Base-by-base conservation (phyloP, 2,113 vertebrate species). In the Anoura caudifer region DNA sequence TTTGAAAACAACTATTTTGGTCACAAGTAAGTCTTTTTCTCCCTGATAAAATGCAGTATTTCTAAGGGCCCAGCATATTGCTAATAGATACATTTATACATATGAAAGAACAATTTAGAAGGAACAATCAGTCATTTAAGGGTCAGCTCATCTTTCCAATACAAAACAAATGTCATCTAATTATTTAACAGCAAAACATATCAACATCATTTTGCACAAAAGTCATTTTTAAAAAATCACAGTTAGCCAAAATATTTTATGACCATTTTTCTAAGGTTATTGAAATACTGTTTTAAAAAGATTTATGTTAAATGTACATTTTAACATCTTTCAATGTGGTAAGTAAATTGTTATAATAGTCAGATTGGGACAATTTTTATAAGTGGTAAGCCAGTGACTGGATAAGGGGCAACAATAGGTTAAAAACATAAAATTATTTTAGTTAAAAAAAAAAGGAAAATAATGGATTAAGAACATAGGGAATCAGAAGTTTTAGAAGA, bases 281-380 rank as follows among this genome's bases (percentile, higher is more conserved):
- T 61, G 33, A 90, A 93, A 87, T 69, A 22, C 38, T 95, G 14
- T 85, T 82, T 89, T 70, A 56, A 86, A 96, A 86, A 0, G 0
- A 16, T 61, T 52, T 13, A 52, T 19, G 16, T 84, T 83, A 95
- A 97, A 59, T 67, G 7, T 10, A 50, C 41, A 82, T 96, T 20
- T 96, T 85, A 87, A 91, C 82, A 38, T 95, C 90, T 97, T 97
- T 43, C 70, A 97, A 94, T 83, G 54, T 95, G 96, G 41, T 61
- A 95, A 97, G 61, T 67, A 90, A 97, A 87, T 97, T 98, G 97
- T 59, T 98, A 94, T 36, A 98, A 94, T 97, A 97, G 97, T 45
- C 82, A 97, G 70, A 97, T 33, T 83, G 81, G 87, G 96, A 87
- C 85, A 52, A 75, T 80, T 81, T 96, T 97, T 98, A 79, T 83